Evolutionary conservation across 2,888 invertebrate species (phyloP).

Genomic region (Thereva nobilitata): DNA sequence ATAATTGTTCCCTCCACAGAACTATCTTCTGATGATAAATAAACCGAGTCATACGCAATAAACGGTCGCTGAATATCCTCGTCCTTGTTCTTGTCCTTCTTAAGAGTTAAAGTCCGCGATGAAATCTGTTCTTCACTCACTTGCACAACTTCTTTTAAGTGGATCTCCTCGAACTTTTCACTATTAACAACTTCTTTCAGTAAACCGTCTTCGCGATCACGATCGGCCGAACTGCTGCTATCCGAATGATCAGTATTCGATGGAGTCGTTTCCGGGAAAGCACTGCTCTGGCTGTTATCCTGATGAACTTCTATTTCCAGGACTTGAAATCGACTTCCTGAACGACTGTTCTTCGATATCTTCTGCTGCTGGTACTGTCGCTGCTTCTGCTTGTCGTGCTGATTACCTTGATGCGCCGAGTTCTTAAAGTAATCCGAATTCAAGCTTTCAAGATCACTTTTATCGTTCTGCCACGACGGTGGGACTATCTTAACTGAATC

Average conservation of each 20-base stretch:
- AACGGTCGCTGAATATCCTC: slow-evolving; percentile 42
- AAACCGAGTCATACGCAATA: slow-evolving; percentile 58
- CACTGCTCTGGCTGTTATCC: slow-evolving; percentile 55
- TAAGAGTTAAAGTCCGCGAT: background rate
- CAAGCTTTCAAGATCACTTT: slow-evolving; percentile 58
- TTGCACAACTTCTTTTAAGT: slow-evolving; percentile 2
- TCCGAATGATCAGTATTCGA: slow-evolving; percentile 56
- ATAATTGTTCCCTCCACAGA: slow-evolving; percentile 52
- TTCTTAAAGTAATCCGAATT: slow-evolving; percentile 59
- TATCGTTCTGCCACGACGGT: slow-evolving; percentile 54
- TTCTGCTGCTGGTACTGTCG: slow-evolving; percentile 42
- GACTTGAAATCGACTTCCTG: slow-evolving; percentile 25
- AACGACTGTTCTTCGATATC: too few relatives aligned
- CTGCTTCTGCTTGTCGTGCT: slow-evolving; percentile 50
- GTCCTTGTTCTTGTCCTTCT: slow-evolving; percentile 4
- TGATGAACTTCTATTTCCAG: slow-evolving; percentile 41
- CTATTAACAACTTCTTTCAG: slow-evolving; percentile 10
- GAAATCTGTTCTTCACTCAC: background rate
- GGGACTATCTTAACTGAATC: slow-evolving; percentile 47
- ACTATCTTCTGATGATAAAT: slow-evolving; percentile 57
- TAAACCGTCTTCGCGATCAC: slow-evolving; percentile 47
- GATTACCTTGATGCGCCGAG: slow-evolving; percentile 54
- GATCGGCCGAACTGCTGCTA: slow-evolving; percentile 51
- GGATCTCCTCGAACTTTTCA: slow-evolving; percentile 9
- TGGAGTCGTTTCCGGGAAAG: slow-evolving; percentile 54